Conservation (phyloP, 2,888 invertebrate species). For the Tachystola acroxantha region DNA sequence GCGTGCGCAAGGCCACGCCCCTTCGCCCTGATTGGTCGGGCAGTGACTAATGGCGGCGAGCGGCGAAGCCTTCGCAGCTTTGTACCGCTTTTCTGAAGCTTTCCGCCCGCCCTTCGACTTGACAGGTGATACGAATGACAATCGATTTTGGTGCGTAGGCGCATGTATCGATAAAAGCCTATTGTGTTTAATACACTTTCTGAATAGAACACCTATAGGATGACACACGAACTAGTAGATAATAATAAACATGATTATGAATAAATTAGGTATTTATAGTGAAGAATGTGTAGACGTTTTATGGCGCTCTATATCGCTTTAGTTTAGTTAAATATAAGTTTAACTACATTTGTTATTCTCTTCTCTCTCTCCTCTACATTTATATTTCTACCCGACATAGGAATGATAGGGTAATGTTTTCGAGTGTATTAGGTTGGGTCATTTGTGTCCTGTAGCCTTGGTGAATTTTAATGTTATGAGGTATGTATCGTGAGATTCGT, state of each 20-base stretch:
- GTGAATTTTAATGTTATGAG: too few species aligned
- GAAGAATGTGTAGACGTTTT: too few species aligned
- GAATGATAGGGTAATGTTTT: too few species aligned
- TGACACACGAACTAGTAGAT: too few species aligned
- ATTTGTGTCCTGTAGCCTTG: too few species aligned
- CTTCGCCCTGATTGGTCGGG: conserved; percentile 42
- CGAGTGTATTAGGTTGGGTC: too few species aligned
- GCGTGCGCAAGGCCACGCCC: conserved; percentile 65
- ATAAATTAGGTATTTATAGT: not conserved
- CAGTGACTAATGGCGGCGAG: conserved; percentile 45
- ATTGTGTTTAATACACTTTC: conserved; percentile 1
- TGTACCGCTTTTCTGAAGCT: conserved; percentile 48
- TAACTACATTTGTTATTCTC: too few species aligned
- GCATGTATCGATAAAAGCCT: conserved; percentile 43
- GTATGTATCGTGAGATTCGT: too few species aligned
- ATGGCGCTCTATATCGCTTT: too few species aligned
- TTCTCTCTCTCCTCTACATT: too few species aligned
- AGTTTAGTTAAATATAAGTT: too few species aligned
- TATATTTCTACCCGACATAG: too few species aligned
- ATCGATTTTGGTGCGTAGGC: conserved; percentile 52
- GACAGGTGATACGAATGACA: not conserved
- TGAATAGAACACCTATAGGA: not conserved
- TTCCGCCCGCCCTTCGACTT: conserved; percentile 52
- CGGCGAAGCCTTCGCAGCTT: conserved; percentile 50
- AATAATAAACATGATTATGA: not conserved